A percentile compares a stretch with the other conserved stretches of the same genome.
These are phyloP conservation scores for Sarotherodon lohbergeri DNA, from an alignment of 2,113 vertebrate species.

Conservation along the genomic window DNA sequence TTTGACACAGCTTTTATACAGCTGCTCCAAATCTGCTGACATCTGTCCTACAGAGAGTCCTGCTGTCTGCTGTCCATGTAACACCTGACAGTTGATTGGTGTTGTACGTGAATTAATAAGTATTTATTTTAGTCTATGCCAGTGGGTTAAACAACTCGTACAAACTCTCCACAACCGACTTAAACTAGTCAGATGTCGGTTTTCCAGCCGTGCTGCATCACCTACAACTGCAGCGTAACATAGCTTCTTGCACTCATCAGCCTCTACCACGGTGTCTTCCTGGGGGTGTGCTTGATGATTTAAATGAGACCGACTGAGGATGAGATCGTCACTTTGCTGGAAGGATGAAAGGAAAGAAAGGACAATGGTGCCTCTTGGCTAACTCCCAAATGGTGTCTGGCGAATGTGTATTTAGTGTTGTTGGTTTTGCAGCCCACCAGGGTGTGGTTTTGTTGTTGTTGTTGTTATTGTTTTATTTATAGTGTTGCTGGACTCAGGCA, in stretches of 20 bases:
- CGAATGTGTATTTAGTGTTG: not conserved
- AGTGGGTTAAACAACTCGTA: accelerated
- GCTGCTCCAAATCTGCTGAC: not conserved
- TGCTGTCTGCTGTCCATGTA: not conserved
- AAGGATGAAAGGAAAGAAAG: not conserved
- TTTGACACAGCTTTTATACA: accelerated
- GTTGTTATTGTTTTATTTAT: not conserved
- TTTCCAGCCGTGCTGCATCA: not conserved
- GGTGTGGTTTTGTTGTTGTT: accelerated
- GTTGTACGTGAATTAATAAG: not conserved
- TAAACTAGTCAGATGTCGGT: accelerated
- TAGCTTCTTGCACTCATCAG: not conserved
- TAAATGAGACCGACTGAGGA: not conserved
- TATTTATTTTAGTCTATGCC: not conserved
- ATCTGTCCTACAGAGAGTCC: not conserved
- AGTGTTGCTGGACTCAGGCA: not conserved
- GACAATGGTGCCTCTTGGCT: not conserved
- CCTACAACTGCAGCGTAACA: not conserved
- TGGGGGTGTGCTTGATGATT: accelerated
- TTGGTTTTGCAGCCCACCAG: not conserved
- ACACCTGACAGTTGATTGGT: not conserved
- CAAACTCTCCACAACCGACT: not conserved
- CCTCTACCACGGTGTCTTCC: not conserved
- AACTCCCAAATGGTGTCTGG: not conserved
- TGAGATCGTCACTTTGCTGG: not conserved